phyloP scores from a whole-genome alignment of 2,797 vertebrate genomes.

The Eulemur coronatus region DNA sequence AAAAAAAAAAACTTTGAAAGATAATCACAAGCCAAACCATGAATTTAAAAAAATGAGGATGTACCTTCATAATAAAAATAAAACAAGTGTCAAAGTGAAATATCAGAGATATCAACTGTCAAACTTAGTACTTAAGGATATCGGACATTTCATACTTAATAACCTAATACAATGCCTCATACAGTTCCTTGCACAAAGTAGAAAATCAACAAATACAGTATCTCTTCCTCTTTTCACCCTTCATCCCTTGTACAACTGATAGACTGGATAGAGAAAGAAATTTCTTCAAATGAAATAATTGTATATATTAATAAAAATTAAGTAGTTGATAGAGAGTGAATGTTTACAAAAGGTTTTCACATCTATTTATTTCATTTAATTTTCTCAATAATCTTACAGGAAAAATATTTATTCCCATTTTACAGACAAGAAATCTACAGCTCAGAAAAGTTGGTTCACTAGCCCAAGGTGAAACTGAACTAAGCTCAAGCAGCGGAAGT shows the following conservation, averaged over 20 bases:
- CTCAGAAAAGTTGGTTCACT: neutral
- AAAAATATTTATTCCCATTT: conserved; percentile 5
- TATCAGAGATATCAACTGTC: too few species aligned
- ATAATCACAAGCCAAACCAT: too few species aligned
- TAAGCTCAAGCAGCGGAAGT: neutral
- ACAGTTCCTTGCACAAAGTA: neutral
- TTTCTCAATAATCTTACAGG: neutral
- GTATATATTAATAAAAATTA: neutral
- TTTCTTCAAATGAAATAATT: neutral
- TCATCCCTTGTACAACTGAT: neutral
- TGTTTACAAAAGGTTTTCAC: neutral
- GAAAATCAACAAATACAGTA: neutral
- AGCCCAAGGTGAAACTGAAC: neutral
- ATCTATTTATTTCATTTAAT: neutral
- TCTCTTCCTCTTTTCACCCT: neutral
- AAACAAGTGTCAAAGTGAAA: too few species aligned
- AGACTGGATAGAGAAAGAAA: neutral
- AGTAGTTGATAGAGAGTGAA: neutral
- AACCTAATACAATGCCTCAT: neutral
- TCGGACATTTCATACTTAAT: too few species aligned
- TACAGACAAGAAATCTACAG: neutral
- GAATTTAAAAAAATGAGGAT: too few species aligned
- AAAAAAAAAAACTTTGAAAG: too few species aligned
- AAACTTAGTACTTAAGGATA: too few species aligned
- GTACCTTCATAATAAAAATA: too few species aligned